Evolutionary conservation across 1,140 invertebrate genomes (phyloP).

Genomic region (Brachionus calyciflorus): DNA sequence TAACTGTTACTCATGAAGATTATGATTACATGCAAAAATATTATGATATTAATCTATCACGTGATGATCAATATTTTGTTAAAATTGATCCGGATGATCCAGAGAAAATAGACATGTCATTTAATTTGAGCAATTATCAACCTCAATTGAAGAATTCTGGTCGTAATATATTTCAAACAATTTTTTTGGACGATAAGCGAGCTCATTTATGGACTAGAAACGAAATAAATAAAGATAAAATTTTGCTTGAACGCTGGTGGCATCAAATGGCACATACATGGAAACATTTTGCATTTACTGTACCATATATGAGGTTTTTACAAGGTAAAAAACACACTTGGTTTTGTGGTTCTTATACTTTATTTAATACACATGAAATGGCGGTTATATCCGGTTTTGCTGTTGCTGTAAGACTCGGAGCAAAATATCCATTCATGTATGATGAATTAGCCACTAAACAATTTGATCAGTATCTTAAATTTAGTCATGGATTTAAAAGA

Average conservation of each 20-base stretch:
- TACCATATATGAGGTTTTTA: slow-evolving; percentile 53
- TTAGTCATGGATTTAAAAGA: slow-evolving; percentile 50
- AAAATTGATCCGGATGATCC: slow-evolving; percentile 51
- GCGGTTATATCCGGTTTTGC: slow-evolving; percentile 53
- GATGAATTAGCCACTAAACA: slow-evolving; percentile 52
- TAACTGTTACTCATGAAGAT: slow-evolving; percentile 54
- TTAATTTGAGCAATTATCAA: slow-evolving; percentile 54
- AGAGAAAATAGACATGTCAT: slow-evolving; percentile 53
- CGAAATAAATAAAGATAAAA: slow-evolving; percentile 51
- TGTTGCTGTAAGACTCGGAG: slow-evolving; percentile 51
- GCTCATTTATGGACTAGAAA: slow-evolving; percentile 50
- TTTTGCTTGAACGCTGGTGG: slow-evolving; percentile 52
- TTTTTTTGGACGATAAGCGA: slow-evolving; percentile 51
- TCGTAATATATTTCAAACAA: slow-evolving; percentile 53
- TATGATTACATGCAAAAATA: slow-evolving; percentile 53
- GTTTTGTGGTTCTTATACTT: slow-evolving; percentile 53
- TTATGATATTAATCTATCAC: slow-evolving; percentile 52
- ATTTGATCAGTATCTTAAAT: slow-evolving; percentile 53
- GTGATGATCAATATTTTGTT: slow-evolving; percentile 53
- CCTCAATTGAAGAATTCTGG: slow-evolving; percentile 51
- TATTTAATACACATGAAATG: slow-evolving; percentile 54
- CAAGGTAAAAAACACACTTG: slow-evolving; percentile 52
- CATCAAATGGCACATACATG: slow-evolving; percentile 54
- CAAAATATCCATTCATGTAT: slow-evolving; percentile 52
- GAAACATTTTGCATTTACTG: slow-evolving; percentile 54